Evolutionary conservation across 2,797 vertebrate genomes (phyloP), one percentile per base, ranked within the genome.

Genomic region (Microctenopoma stevenorrisi): DNA sequence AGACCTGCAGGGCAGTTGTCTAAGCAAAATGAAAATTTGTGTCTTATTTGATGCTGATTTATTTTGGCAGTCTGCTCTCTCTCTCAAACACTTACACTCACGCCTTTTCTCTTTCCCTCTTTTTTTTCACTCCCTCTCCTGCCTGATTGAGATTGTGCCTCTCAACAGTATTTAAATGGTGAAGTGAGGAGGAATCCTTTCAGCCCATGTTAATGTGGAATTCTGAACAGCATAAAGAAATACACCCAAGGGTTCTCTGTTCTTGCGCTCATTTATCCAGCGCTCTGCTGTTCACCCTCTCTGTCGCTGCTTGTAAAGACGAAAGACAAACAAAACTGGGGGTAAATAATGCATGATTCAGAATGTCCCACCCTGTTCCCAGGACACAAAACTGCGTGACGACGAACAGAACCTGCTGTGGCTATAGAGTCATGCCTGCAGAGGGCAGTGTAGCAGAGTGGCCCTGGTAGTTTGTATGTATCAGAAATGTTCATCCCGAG

Each of bases 131-230:
- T 1, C 59, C 70, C 46, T 54, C 68, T 75, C 57, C 35, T 6
- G 26, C 72, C 54, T 22, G 16, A 80, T 80, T 54, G 74, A 90
- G 80, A 86, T 61, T 59, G 74, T 87, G 88, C 82, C 87, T 91
- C 75, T 74, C 35, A 74, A 87, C 88, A 44, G 26, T 7, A 64
- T 87, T 83, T 84, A 82, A 78, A 87, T 84, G 79, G 63, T 40
- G 63, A 68, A 78, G 82, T 51, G 33, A 86, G 84, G 64, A 91
- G 70, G 75, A 88, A 90, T 87, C 85, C 86, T 92, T 93, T 93
- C 88, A 93, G 86, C 69, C 79, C 75, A 48, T 78, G 84, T 92
- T 92, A 92, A 90, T 85, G 84, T 89, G 79, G 83, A 78, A 77
- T 86, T 69, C 72, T 74, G 77, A 83, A 62, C 78, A 79, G 70